These are phyloP conservation scores for Acanthisitta chloris DNA, from an alignment of 2,113 vertebrate genomes.

Conservation along the genomic window DNA sequence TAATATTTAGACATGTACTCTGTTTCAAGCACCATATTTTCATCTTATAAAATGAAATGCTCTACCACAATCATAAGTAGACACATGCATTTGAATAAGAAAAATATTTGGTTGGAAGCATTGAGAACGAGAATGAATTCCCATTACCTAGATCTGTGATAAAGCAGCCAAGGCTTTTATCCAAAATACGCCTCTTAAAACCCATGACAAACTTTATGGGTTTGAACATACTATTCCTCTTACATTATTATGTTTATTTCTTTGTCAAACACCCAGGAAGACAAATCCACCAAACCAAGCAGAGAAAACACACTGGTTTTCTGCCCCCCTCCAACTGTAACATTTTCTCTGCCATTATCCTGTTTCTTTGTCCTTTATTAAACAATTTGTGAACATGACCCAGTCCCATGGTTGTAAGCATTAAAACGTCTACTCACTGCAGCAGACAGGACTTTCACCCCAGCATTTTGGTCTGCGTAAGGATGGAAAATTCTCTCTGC, in stretches of 20 bases:
- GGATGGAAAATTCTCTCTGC: background rate
- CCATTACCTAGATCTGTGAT: background rate
- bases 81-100: background rate
- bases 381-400: background rate
- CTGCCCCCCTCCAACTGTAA: background rate
- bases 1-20: background rate
- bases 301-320: background rate
- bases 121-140: background rate
- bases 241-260: background rate
- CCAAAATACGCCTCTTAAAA: slow-evolving; percentile 1
- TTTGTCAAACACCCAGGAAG: background rate
- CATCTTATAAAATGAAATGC: background rate
- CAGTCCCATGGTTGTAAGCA: background rate
- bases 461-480: background rate
- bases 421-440: background rate
- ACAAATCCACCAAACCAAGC: background rate
- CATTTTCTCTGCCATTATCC: background rate
- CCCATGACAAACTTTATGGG: background rate
- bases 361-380: slow-evolving; percentile 17
- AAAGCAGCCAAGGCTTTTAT: background rate
- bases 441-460: background rate
- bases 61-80: background rate
- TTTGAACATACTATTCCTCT: background rate
- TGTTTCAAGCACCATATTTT: background rate
- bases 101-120: background rate